Evolutionary conservation across 2,797 vertebrate species (phyloP).

Genomic region (Crocidura indochinensis): DNA sequence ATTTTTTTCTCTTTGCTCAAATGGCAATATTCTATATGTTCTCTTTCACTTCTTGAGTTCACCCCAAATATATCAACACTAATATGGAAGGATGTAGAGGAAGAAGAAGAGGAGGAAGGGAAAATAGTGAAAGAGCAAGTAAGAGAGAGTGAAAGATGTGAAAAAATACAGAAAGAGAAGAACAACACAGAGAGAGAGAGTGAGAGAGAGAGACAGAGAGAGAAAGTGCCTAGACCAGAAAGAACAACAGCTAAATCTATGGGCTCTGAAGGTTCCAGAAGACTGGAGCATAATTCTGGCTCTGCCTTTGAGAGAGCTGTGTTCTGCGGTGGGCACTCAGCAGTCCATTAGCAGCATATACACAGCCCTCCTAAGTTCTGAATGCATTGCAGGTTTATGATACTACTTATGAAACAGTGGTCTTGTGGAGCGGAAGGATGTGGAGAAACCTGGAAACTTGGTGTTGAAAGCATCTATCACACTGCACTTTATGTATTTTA

Average conservation of each 20-base stretch:
- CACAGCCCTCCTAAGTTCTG: neutral
- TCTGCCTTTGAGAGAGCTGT: neutral
- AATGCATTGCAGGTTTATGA: neutral
- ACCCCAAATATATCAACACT: neutral
- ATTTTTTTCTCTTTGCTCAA: conserved; percentile 2
- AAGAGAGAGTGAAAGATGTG: too few species aligned
- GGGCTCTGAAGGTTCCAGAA: neutral
- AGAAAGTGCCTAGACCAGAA: neutral
- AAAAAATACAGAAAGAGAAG: neutral
- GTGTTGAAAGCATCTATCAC: neutral
- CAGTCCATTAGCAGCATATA: neutral
- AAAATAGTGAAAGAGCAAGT: too few species aligned
- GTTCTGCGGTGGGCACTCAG: neutral
- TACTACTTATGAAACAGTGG: neutral
- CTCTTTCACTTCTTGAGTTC: neutral
- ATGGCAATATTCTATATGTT: neutral
- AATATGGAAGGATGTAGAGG: neutral
- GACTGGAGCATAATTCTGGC: neutral
- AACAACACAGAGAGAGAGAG: neutral
- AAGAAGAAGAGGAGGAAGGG: neutral
- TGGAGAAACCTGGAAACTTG: neutral
- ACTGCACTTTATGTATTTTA: neutral
- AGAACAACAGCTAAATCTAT: neutral
- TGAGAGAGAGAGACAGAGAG: neutral
- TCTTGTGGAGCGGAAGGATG: neutral